These are phyloP conservation scores for Andrena minutula DNA, from an alignment of 2,888 invertebrate genomes.

Conservation along the genomic window DNA sequence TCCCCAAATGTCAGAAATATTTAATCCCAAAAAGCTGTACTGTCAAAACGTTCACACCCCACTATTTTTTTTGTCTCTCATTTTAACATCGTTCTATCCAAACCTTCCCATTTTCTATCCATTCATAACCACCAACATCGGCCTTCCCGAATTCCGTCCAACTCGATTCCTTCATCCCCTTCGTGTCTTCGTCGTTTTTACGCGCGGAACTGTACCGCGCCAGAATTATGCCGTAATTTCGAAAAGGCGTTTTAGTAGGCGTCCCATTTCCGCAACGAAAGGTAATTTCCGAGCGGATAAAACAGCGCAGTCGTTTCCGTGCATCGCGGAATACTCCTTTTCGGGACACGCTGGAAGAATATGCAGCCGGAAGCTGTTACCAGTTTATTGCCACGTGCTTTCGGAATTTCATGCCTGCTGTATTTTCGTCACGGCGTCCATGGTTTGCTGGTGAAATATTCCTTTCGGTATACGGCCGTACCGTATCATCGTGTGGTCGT, in stretches of 20 bases:
- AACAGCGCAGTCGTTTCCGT: constrained; percentile 37
- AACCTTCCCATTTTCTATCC: not conserved
- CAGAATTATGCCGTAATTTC: constrained; percentile 63
- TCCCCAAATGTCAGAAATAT: too few species aligned
- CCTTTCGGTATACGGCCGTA: not conserved
- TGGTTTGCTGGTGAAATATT: constrained; percentile 24
- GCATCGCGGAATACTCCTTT: constrained; percentile 47
- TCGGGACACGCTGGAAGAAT: constrained; percentile 20
- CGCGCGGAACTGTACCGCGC: constrained; percentile 6
- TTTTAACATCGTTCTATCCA: not conserved
- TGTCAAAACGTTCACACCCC: too few species aligned
- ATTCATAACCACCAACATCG: constrained; percentile 32
- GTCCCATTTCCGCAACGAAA: constrained; percentile 57
- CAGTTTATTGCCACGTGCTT: constrained; percentile 64
- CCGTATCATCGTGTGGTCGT: not conserved
- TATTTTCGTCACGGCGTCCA: constrained; percentile 36
- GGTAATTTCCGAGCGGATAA: constrained; percentile 58
- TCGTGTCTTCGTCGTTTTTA: constrained; percentile 41
- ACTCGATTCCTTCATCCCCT: not conserved
- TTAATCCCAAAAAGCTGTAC: too few species aligned
- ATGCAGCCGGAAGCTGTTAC: constrained; percentile 51
- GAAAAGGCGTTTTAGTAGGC: constrained; percentile 54
- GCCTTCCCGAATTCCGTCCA: constrained; percentile 19
- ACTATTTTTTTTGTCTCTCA: too few species aligned
- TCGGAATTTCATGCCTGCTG: constrained; percentile 52